Conservation (phyloP, 2,113 vertebrate species). For the Speoplatyrhinus poulsoni region DNA sequence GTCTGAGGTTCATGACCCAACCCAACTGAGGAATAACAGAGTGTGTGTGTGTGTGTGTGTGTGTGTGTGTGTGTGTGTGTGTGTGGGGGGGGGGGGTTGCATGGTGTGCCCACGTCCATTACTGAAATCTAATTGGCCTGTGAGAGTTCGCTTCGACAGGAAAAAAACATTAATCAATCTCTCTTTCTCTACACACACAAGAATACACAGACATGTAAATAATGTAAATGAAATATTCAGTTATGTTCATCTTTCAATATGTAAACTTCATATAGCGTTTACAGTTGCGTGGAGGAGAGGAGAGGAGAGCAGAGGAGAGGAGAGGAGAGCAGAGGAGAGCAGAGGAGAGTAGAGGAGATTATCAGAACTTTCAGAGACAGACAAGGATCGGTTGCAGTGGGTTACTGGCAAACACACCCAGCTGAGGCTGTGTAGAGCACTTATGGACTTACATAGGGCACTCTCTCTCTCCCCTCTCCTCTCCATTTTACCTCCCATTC, state of each 20-base stretch:
- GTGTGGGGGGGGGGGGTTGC: constrained; percentile 1
- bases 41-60: constrained; percentile 14
- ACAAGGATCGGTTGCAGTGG: constrained; percentile 8
- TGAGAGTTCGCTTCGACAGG: constrained; percentile 57
- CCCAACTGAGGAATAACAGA: constrained; percentile 36
- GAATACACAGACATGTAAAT: not conserved
- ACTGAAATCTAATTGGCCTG: constrained; percentile 71
- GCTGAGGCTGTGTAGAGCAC: constrained; percentile 6
- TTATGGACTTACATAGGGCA: not conserved
- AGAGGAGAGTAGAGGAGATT: not conserved
- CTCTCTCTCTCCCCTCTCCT: not conserved
- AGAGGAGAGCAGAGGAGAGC: not conserved
- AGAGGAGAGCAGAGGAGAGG: constrained; percentile 3
- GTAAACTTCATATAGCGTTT: not conserved
- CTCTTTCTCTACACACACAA: constrained; percentile 31
- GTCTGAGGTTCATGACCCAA: constrained; percentile 43
- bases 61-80: constrained; percentile 12
- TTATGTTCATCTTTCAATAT: not conserved
- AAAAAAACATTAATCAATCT: constrained; percentile 57
- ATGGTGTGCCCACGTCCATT: constrained; percentile 54
- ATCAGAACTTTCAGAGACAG: constrained; percentile 9
- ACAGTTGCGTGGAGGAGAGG: not conserved
- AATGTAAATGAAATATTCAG: no score
- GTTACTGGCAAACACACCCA: constrained; percentile 18
- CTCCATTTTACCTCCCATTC: no score